Conservation (phyloP, 2,113 vertebrate genomes). For the Nothoprocta pentlandii region DNA sequence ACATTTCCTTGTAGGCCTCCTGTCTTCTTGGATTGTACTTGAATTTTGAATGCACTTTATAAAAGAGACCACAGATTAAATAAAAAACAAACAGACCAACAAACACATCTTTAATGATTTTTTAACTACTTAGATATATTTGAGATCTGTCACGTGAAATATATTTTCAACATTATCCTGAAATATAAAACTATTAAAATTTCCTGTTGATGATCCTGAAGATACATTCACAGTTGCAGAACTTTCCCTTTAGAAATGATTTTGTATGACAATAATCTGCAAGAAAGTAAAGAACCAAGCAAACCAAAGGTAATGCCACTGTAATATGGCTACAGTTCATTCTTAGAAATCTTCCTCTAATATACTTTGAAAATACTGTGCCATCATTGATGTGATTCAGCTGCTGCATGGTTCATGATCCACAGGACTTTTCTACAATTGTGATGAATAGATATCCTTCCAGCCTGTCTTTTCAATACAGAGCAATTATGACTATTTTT, state of each 20-base stretch:
- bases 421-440: neutral
- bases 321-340: neutral
- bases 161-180: neutral
- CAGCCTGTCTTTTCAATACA: neutral
- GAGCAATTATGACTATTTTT: neutral
- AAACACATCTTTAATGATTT: neutral
- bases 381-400: neutral
- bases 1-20: neutral
- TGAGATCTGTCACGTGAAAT: neutral
- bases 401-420: neutral
- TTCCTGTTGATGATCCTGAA: neutral
- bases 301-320: neutral
- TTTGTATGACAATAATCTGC: neutral
- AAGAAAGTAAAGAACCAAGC: neutral
- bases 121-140: fast-evolving
- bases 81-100: neutral
- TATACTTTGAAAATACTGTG: neutral
- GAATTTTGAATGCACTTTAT: neutral
- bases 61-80: neutral
- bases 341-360: neutral
- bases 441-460: neutral
- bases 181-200: neutral
- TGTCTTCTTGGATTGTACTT: neutral
- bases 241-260: neutral
- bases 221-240: neutral